Conservation (phyloP, 2,888 invertebrate species). For the Villa cingulata region DNA sequence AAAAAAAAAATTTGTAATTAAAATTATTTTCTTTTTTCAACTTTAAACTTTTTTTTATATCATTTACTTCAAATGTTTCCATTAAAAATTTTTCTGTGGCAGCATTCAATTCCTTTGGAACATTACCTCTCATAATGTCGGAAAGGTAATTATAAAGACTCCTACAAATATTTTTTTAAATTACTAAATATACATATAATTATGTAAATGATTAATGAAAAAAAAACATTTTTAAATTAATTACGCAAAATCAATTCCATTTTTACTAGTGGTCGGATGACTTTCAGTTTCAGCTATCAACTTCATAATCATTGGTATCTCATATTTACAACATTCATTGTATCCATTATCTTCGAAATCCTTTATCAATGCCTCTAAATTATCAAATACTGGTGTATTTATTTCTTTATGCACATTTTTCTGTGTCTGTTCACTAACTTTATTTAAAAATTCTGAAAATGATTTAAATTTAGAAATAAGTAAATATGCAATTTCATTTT, state of each 20-base stretch:
- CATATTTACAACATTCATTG: slow-evolving; percentile 16
- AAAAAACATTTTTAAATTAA: too few species aligned
- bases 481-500: too few species aligned
- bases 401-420: slow-evolving; percentile 22
- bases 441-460: background rate
- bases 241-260: slow-evolving; percentile 2
- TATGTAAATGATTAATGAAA: too few species aligned
- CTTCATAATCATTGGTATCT: background rate
- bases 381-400: slow-evolving; percentile 21
- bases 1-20: background rate
- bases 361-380: slow-evolving; percentile 25
- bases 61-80: background rate
- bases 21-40: too few species aligned
- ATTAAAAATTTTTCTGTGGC: background rate
- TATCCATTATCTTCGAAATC: slow-evolving; percentile 18
- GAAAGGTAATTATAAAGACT: background rate
- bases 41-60: too few species aligned
- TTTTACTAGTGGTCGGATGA: background rate
- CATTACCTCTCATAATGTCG: background rate
- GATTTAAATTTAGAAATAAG: too few species aligned
- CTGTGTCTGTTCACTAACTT: slow-evolving; percentile 16
- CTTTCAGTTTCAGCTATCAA: background rate
- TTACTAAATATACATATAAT: too few species aligned
- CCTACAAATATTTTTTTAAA: too few species aligned
- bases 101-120: background rate